Conservation (phyloP, 2,797 vertebrate species). For the Neosilurus hyrtlii region DNA sequence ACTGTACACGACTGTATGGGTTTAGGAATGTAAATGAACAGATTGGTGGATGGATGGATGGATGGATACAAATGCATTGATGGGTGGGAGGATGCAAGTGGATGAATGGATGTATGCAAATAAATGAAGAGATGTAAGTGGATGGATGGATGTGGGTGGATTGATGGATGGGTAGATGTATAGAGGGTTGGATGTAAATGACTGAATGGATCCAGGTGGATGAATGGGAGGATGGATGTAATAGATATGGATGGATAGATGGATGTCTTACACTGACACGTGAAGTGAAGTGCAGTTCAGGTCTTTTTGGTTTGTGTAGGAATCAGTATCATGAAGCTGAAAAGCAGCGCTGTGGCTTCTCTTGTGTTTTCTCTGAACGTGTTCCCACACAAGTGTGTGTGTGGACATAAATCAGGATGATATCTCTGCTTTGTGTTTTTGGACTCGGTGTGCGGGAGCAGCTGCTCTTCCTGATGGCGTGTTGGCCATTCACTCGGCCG, state of each 20-base stretch:
- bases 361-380: background rate
- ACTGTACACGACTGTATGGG: too few species aligned
- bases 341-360: background rate
- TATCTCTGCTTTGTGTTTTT: background rate
- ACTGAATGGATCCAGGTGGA: too few species aligned
- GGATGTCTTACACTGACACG: too few species aligned
- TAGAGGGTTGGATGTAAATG: too few species aligned
- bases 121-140: background rate
- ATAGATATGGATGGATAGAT: too few species aligned
- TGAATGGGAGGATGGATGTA: too few species aligned
- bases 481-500: conserved; percentile 1
- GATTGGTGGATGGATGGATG: too few species aligned
- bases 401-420: background rate
- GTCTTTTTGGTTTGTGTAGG: background rate
- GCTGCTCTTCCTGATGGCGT: conserved; percentile 12
- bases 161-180: too few species aligned
- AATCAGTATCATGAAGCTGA: background rate
- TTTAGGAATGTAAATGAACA: too few species aligned
- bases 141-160: background rate
- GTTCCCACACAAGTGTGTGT: background rate
- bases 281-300: background rate
- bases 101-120: too few species aligned
- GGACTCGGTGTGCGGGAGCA: background rate
- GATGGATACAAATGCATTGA: too few species aligned
- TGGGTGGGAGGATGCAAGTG: too few species aligned